Evolutionary conservation across 2,797 vertebrate species (phyloP), one percentile per base, ranked within the genome.

Genomic region (Antennarius maculatus): DNA sequence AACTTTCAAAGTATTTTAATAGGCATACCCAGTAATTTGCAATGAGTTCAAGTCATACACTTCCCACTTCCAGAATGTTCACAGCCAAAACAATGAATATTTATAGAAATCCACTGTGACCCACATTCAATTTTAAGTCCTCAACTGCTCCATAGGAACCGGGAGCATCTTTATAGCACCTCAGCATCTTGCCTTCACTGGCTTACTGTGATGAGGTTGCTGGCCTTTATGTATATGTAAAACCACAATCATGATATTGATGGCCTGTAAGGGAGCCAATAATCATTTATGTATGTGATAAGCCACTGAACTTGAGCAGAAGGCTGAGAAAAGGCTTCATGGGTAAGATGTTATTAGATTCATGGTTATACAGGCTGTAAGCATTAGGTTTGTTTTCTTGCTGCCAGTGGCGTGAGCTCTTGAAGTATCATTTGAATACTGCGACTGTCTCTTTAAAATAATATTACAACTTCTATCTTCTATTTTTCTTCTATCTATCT

Each of bases 271-370:
- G 65, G 80, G 61, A 75, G 81, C 86, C 88, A 76, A 91, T 90
- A 91, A 87, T 89, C 77, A 53, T 91, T 91, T 86, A 80, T 78
- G 80, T 85, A 80, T 78, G 80, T 86, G 84, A 86, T 91, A 89
- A 90, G 82, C 83, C 78, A 84, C 76, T 82, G 83, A 77, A 86
- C 71, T 81, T 66, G 77, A 68, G 56, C 48, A 63, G 65, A 63
- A 81, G 79, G 79, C 77, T 71, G 68, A 74, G 79, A 74, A 79
- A 78, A 77, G 54, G 66, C 72, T 78, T 62, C 45, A 6, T 72
- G 77, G 85, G 72, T 70, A 75, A 74, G 55, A 57, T 11, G 81
- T 78, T 85, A 81, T 85, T 77, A 84, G 84, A 86, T 86, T 84
- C 75, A 84, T 80, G 74, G 77, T 39, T 67, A 74, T 86, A 81